Base-by-base conservation (phyloP, 2,797 vertebrate species). In the Mormyrops boulengeri region DNA sequence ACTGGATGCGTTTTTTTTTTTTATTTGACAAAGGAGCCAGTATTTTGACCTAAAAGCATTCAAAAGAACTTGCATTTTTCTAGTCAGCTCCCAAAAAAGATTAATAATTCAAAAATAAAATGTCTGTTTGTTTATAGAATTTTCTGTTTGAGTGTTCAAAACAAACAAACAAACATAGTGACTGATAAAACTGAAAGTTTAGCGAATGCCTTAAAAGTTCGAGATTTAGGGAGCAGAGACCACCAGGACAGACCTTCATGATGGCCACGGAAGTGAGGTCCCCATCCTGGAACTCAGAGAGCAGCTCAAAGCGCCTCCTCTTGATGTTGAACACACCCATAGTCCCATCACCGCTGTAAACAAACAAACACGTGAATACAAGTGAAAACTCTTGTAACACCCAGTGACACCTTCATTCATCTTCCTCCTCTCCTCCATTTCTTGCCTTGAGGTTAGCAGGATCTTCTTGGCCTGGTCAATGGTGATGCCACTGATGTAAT, bases 281-380 rank as follows among this genome's bases (percentile, higher is more conserved):
- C 3, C 97, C 97, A 0, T 95, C 97, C 94, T 99, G 98, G 0
- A 92, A 94, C 94, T 99, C 98, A 0, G 98, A 99, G 19, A 97
- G 94, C 87, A 99, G 93, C 49, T 99, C 98, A 8, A 99, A 99
- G 57, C 97, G 95, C 17, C 96, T 96, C 50, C 97, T 93, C 92
- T 96, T 98, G 88, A 99, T 95, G 38, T 99, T 98, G 94, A 97
- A 98, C 88, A 98, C 96, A 0, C 97, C 98, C 95, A 99, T 94
- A n/a, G 97, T 98, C 47, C 98, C 97, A 49, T 99, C 98, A 0
- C 98, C 98, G 0, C 98, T 99, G 94, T 0, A 87, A 77, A 17
- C 38, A 62, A 84, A 89, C 22, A 14, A 5, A 88, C 11, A 0
- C 7, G 87, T 49, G 34, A 88, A 55, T 87, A 87, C 26, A 30